Base-by-base conservation (phyloP, 2,888 invertebrate genomes). In the Tenthredo notha region DNA sequence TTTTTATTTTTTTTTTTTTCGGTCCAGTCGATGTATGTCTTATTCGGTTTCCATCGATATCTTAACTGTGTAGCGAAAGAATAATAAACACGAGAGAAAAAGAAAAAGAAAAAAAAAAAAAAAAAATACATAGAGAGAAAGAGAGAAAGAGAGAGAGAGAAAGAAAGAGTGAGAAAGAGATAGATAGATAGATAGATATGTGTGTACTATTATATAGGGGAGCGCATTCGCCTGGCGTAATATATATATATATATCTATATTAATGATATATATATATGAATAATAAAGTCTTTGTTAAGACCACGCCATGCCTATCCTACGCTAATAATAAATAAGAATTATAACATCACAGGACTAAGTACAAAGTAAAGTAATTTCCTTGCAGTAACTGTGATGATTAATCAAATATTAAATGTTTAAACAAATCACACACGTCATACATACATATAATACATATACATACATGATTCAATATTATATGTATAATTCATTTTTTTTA, bases 141-240 rank as follows among this genome's bases (percentile, higher is more conserved):
- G 33, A 33, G 33, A 65, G 9, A 65, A 0, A 65, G 12, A 65
- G 25, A 65, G 65, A 33, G 1, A 67, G 15, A 4, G 33, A 67
- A 15, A 65, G 25, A 65, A 4, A 65, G 29, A 25, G 2, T 3
- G 12, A 65, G 29, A 25, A 2, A 65, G 29, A 65, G 5, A 65
- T 10, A 29, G 9, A 61, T 7, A 61, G 67, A 67, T 6, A 15
- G 18, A 77, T 77, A 33, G n/a, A 33, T 54, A 29, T 88, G 87
- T 89, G 88, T 87, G 87, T 90, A 88, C 87, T 89, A 87, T 90
- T 87, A n/a, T n/a, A n/a, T n/a, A 89, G 86, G 87, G 87, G 88
- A 88, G 88, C 89, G 88, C 86, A 88, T 88, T 90, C 86, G 88
- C 88, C 89, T 88, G 89, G 88, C 89, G 88, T 89, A 74, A n/a